Evolutionary conservation across 2,797 vertebrate genomes (phyloP), one percentile per base, ranked within the genome.

Genomic region (Helostoma temminkii): DNA sequence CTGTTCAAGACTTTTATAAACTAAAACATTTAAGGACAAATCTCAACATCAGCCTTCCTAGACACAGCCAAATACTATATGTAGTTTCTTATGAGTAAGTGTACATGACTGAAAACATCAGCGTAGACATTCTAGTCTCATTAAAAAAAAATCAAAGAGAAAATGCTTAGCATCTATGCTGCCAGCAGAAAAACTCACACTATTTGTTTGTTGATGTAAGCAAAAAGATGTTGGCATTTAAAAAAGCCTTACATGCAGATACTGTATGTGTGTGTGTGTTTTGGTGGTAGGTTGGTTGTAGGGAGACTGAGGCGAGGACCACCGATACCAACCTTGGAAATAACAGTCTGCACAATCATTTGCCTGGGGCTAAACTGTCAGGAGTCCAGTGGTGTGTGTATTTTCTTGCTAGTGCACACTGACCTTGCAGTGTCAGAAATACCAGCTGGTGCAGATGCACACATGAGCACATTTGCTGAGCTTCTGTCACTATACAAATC

Each of bases 111-210:
- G n/a, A 19, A n/a, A n/a, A 8, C 41, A 42, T 42, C 41, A 19
- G 41, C 3, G 6, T n/a, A 9, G 6, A 39, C 37, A 39, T 6
- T 15, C 7, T 15, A 39, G 37, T 39, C 15, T 42, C 8, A 2
- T 18, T 19, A 6, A n/a, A 3, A 6, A 10, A 42, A 42, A 42
- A 42, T n/a, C 41, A 11, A 45, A 63, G 64, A 68, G 71, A 47
- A 65, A 81, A 67, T 48, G 30, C 49, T 74, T 82, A 74, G 61
- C 85, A 85, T 24, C 32, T 54, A 8, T 36, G 32, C 21, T 24
- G 52, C 22, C 52, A 54, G 32, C 21, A 3, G 12, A 54, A 54
- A 53, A 54, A 36, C 14, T 25, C 24, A 43, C 41, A 32, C 1
- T 28, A 28, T 21, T 15, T 45, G 34, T 22, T 42, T 58, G 41